These are phyloP conservation scores for Taxidea taxus DNA, from an alignment of 2,113 vertebrate species.

Conservation along the genomic window DNA sequence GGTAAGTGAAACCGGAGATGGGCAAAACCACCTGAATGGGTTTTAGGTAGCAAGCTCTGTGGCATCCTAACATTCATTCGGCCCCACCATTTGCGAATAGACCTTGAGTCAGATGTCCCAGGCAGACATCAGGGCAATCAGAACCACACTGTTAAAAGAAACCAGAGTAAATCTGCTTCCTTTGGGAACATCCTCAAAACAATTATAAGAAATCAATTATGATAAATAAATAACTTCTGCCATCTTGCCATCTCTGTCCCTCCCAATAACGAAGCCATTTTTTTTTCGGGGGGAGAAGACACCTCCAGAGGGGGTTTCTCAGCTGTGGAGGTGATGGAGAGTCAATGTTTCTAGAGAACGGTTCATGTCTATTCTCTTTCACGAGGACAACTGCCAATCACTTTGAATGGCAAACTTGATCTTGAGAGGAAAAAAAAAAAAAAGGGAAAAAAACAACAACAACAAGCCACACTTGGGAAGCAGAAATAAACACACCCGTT, in stretches of 20 bases:
- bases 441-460: background rate
- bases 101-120: background rate
- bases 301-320: background rate
- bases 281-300: background rate
- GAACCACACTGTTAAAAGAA: background rate
- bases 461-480: background rate
- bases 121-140: background rate
- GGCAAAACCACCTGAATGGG: slow-evolving; percentile 64
- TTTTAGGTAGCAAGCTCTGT: slow-evolving; percentile 48
- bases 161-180: background rate
- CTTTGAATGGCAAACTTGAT: slow-evolving; percentile 67
- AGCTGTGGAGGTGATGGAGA: background rate
- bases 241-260: background rate
- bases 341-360: background rate
- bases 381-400: slow-evolving; percentile 54
- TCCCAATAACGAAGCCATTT: background rate
- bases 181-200: background rate
- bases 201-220: slow-evolving; percentile 44
- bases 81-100: background rate
- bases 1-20: slow-evolving; percentile 65
- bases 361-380: background rate
- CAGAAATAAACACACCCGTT: background rate
- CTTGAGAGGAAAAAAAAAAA: background rate
- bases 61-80: background rate
- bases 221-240: background rate